Evolutionary conservation across 2,888 invertebrate species (phyloP).

Genomic region (Halictus quadricinctus): DNA sequence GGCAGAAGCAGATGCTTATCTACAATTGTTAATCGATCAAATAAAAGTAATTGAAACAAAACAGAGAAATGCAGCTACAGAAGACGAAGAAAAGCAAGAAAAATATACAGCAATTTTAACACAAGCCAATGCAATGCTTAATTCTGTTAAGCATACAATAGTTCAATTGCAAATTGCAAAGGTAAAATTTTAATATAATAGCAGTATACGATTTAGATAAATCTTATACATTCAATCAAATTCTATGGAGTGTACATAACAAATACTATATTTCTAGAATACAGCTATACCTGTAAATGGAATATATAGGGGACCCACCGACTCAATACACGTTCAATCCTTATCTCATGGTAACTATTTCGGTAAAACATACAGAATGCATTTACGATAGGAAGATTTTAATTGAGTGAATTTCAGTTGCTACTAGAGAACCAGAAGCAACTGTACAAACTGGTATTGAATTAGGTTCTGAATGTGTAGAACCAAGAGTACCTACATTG

Average conservation of each 20-base stretch:
- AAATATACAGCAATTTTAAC: conserved; percentile 75
- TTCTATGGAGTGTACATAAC: background rate
- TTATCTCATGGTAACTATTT: conserved; percentile 74
- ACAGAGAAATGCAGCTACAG: conserved; percentile 65
- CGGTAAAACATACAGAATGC: background rate
- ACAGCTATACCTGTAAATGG: conserved; percentile 96
- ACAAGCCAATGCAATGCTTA: conserved; percentile 91
- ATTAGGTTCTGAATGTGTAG: conserved; percentile 86
- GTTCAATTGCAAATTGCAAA: conserved; percentile 98
- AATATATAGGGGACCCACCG: conserved; percentile 89
- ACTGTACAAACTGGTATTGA: conserved; percentile 85
- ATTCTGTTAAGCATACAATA: conserved; percentile 99
- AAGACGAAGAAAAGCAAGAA: conserved; percentile 73
- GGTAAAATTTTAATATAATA: conserved; percentile 83
- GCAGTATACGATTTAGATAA: background rate
- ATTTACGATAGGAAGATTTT: background rate
- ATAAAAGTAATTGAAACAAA: conserved; percentile 86
- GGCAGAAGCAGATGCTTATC: conserved; percentile 97
- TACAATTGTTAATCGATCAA: conserved; percentile 97
- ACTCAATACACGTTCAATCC: conserved; percentile 69
- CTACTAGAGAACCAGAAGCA: conserved; percentile 77
- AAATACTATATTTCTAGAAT: conserved; percentile 85
- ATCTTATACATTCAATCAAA: background rate
- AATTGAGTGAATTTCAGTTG: conserved; percentile 57
- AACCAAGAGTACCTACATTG: conserved; percentile 79